A percentile compares a stretch with the other conserved stretches of the same genome.
phyloP scores from a whole-genome alignment of 2,888 invertebrate species.

The Agrotis segetum region DNA sequence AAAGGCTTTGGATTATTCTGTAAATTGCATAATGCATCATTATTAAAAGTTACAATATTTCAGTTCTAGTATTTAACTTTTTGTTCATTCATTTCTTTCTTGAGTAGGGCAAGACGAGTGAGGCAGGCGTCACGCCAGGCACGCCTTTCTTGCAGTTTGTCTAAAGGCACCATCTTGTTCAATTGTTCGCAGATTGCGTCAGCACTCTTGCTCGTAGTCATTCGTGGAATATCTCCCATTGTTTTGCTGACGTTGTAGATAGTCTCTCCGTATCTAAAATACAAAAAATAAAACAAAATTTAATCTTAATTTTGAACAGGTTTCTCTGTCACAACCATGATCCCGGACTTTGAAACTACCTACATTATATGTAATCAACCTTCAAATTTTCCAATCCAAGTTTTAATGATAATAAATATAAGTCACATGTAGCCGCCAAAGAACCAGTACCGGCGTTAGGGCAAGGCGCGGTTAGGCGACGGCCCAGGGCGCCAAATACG shows the following conservation, averaged over 20 bases:
- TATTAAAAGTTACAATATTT: not conserved
- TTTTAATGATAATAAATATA: no score
- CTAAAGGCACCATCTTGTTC: slow-evolving; percentile 93
- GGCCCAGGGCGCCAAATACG: no score
- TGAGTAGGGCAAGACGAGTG: slow-evolving; percentile 94
- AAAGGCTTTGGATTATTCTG: no score
- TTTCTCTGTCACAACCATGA: no score
- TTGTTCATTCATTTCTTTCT: slow-evolving; percentile 92
- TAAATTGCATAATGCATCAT: not conserved
- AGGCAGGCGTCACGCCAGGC: slow-evolving; percentile 96
- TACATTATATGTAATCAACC: no score
- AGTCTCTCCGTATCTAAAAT: slow-evolving; percentile 88
- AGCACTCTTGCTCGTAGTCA: slow-evolving; percentile 92
- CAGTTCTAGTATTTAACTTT: slow-evolving; percentile 49
- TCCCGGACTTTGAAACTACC: no score
- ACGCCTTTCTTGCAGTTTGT: slow-evolving; percentile 93
- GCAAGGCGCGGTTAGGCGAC: no score
- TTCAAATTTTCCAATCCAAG: no score
- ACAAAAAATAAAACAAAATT: no score
- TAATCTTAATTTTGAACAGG: no score
- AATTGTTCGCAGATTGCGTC: slow-evolving; percentile 93
- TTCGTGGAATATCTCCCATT: slow-evolving; percentile 94
- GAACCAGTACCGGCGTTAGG: no score
- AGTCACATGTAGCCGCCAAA: no score
- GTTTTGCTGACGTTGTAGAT: slow-evolving; percentile 93